These are phyloP conservation scores for Sclerurus mexicanus DNA, from an alignment of 2,113 vertebrate species.

Conservation along the genomic window DNA sequence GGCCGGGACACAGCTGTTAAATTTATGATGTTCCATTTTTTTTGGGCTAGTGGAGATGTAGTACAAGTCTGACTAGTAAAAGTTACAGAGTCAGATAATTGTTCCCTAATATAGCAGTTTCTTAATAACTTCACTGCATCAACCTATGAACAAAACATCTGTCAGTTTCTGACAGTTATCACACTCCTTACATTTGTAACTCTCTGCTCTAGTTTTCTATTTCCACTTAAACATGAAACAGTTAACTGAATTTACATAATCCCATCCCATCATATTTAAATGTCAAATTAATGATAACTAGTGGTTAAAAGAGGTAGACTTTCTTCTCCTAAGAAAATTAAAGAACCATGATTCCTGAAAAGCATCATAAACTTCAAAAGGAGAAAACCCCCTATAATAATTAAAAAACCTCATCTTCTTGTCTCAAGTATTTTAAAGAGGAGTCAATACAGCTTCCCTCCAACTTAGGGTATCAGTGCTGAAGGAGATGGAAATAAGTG, in stretches of 20 bases:
- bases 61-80: not conserved
- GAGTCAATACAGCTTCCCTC: not conserved
- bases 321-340: not conserved
- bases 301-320: not conserved
- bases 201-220: not conserved
- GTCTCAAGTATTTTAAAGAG: not conserved
- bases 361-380: not conserved
- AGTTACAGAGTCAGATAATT: not conserved
- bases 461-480: not conserved
- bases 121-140: not conserved
- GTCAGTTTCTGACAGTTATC: not conserved
- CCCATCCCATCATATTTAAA: not conserved
- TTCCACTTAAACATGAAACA: not conserved
- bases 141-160: not conserved
- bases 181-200: not conserved
- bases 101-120: not conserved
- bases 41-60: not conserved
- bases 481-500: not conserved
- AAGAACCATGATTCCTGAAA: not conserved
- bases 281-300: not conserved
- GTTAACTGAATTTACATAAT: not conserved
- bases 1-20: not conserved
- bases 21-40: not conserved
- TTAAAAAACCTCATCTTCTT: accelerated
- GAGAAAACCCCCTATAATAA: not conserved